Percentiles rank a stretch among this genome's conserved stretches.
phyloP scores from a whole-genome alignment of 1,140 invertebrate genomes.

The Papilio polytes region DNA sequence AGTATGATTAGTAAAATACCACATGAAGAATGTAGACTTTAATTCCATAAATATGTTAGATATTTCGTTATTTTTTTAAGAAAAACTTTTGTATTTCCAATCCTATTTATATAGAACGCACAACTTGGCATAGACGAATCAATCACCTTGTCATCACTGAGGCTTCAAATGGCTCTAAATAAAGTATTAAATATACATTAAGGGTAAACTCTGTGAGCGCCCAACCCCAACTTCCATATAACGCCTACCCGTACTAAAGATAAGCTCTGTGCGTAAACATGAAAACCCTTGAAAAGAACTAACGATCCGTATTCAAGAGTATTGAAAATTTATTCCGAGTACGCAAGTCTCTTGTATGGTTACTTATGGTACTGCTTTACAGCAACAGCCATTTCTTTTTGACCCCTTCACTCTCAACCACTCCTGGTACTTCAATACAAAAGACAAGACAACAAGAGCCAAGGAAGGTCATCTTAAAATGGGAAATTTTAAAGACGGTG shows the following conservation, averaged over 20 bases:
- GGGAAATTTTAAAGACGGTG: constrained; percentile 53
- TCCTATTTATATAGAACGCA: neutral
- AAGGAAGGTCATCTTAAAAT: constrained; percentile 50
- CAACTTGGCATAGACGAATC: constrained; percentile 45
- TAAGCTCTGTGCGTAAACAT: constrained; percentile 65
- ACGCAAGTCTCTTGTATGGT: constrained; percentile 69
- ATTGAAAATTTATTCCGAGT: constrained; percentile 82
- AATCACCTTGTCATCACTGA: constrained; percentile 61
- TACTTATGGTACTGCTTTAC: constrained; percentile 69
- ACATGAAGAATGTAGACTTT: neutral
- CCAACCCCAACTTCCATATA: constrained; percentile 40
- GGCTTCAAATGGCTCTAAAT: constrained; percentile 45
- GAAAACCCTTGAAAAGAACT: constrained; percentile 71
- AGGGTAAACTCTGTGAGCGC: constrained; percentile 49
- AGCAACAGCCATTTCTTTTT: constrained; percentile 52
- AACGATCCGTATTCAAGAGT: constrained; percentile 69
- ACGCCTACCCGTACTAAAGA: constrained; percentile 50
- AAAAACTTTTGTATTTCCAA: neutral
- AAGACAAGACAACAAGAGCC: constrained; percentile 25
- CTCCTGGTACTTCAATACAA: constrained; percentile 33
- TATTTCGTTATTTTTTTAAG: neutral
- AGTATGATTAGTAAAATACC: neutral
- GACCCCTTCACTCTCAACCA: constrained; percentile 42
- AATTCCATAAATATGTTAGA: neutral
- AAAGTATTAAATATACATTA: constrained; percentile 74